A percentile compares a stretch with the other conserved stretches of the same genome.
Evolutionary conservation across 2,888 invertebrate species (phyloP).

Genomic region (Scelioninae gen. 1): DNA sequence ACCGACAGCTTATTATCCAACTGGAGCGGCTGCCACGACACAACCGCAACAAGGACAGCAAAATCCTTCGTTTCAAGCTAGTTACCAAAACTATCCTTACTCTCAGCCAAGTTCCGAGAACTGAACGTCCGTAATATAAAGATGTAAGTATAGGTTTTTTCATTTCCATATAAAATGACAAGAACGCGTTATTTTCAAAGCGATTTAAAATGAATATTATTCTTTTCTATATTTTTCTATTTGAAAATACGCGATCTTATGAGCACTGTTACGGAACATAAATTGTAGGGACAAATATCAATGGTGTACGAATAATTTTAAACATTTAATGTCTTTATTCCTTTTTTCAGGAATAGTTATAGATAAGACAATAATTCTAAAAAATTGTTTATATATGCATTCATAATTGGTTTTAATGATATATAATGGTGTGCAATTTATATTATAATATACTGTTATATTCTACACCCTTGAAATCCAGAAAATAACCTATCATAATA

Average conservation of each 20-base stretch:
- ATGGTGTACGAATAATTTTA: slow-evolving; percentile 80
- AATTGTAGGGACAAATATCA: slow-evolving; percentile 74
- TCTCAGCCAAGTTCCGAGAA: slow-evolving; percentile 82
- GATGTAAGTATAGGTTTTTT: slow-evolving; percentile 64
- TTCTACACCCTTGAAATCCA: slow-evolving; percentile 64
- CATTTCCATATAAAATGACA: slow-evolving; percentile 10
- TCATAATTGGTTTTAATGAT: slow-evolving; percentile 12
- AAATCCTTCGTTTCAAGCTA: slow-evolving; percentile 81
- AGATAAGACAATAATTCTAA: slow-evolving; percentile 10
- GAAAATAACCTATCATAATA: slow-evolving; percentile 20
- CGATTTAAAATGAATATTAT: not conserved
- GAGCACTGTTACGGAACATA: slow-evolving; percentile 11
- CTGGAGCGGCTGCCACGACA: slow-evolving; percentile 77
- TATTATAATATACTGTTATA: slow-evolving; percentile 41
- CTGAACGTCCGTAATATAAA: slow-evolving; percentile 73
- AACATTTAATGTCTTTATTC: slow-evolving; percentile 51
- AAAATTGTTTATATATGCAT: slow-evolving; percentile 3
- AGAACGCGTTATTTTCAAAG: slow-evolving; percentile 48
- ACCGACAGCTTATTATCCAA: slow-evolving; percentile 81
- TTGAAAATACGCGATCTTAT: slow-evolving; percentile 42
- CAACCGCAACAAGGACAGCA: slow-evolving; percentile 81
- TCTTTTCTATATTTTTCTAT: not conserved
- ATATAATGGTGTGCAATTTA: not conserved
- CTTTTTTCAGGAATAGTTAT: slow-evolving; percentile 65
- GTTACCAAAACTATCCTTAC: slow-evolving; percentile 83